phyloP scores from a whole-genome alignment of 2,113 vertebrate species.

The Cavia porcellus region DNA sequence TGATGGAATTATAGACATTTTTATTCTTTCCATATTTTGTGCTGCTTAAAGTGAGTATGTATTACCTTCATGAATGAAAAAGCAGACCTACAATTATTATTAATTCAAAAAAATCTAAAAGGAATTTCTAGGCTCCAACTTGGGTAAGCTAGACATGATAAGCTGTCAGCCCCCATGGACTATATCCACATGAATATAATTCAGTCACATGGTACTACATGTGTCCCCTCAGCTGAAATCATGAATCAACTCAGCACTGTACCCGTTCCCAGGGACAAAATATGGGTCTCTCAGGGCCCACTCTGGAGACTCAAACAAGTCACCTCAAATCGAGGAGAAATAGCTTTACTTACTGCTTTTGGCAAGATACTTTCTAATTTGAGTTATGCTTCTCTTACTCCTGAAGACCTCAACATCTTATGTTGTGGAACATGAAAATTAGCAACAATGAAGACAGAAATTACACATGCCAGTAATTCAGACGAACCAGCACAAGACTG shows the following conservation, averaged over 20 bases:
- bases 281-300: slow-evolving; percentile 8
- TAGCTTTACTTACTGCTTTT: background rate
- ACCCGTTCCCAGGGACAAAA: slow-evolving; percentile 35
- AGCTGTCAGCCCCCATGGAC: background rate
- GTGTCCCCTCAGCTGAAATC: background rate
- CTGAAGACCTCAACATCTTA: slow-evolving; percentile 5
- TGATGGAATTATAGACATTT: background rate
- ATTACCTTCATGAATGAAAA: background rate
- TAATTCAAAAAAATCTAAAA: background rate
- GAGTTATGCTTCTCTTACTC: slow-evolving; percentile 45
- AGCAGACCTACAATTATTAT: background rate
- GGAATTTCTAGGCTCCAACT: background rate
- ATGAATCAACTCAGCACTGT: background rate
- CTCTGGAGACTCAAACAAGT: slow-evolving; percentile 24
- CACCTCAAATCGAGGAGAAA: slow-evolving; percentile 57
- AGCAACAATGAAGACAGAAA: background rate
- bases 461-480: background rate
- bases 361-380: slow-evolving; percentile 44
- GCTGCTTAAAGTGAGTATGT: background rate
- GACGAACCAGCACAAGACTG: background rate
- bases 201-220: background rate
- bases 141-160: background rate
- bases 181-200: slow-evolving; percentile 5
- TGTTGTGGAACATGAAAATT: background rate
- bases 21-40: background rate